Evolutionary conservation across 2,888 invertebrate genomes (phyloP).

Genomic region (Proisotoma minuta): DNA sequence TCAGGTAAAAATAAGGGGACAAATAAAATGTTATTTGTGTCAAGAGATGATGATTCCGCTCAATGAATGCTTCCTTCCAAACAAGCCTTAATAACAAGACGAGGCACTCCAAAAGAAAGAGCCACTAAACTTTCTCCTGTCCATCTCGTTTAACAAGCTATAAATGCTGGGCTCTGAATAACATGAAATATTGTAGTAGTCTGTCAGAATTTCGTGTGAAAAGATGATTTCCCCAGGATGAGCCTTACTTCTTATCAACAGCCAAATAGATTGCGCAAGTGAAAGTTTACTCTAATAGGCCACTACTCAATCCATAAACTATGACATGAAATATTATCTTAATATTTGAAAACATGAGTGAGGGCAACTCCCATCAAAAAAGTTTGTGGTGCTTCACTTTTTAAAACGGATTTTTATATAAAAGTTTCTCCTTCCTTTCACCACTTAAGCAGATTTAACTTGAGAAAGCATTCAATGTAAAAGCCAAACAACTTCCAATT

Average conservation of each 20-base stretch:
- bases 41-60: too few relatives aligned
- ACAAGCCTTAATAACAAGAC: neutral
- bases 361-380: too few relatives aligned
- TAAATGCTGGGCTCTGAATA: neutral
- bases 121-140: neutral
- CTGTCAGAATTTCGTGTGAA: constrained; percentile 7
- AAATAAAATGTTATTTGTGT: neutral
- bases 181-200: constrained; percentile 4
- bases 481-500: too few relatives aligned
- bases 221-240: constrained; percentile 6
- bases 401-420: too few relatives aligned
- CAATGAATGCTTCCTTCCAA: neutral
- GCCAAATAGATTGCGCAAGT: neutral
- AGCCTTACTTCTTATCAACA: neutral
- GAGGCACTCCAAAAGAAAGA: neutral
- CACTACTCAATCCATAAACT: neutral
- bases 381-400: too few relatives aligned
- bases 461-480: too few relatives aligned
- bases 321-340: constrained; percentile 5
- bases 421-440: too few relatives aligned
- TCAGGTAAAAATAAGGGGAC: constrained; percentile 60
- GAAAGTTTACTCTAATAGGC: neutral
- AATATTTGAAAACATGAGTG: neutral
- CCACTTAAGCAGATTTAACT: too few relatives aligned
- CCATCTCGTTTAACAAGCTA: neutral